Percentiles rank a stretch among this genome's conserved stretches.
Evolutionary conservation across 2,888 invertebrate genomes (phyloP).

Genomic region (Lymantria monacha): DNA sequence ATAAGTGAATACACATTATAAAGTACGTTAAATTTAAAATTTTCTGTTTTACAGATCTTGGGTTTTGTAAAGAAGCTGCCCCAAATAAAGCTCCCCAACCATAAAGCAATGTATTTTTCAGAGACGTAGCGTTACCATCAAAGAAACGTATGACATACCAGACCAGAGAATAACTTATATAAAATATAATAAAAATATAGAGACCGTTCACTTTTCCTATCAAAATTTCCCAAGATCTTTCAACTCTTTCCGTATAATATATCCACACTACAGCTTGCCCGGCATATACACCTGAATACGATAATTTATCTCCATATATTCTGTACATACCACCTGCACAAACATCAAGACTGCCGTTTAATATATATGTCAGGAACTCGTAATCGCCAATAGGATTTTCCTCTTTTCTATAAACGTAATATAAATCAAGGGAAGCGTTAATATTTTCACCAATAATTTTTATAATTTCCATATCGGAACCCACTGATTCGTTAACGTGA

Average conservation of each 20-base stretch:
- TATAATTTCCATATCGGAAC: conserved; percentile 56
- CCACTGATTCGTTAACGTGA: conserved; percentile 36
- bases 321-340: conserved; percentile 63
- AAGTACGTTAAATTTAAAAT: conserved; percentile 54
- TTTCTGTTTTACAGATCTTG: conserved; percentile 55
- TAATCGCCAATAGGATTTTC: conserved; percentile 36
- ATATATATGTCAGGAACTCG: conserved; percentile 44
- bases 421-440: conserved; percentile 49
- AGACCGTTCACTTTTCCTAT: conserved; percentile 45
- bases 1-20: conserved; percentile 52
- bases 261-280: conserved; percentile 55
- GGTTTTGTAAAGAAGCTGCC: conserved; percentile 43
- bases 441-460: conserved; percentile 56
- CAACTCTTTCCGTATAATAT: conserved; percentile 48
- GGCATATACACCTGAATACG: conserved; percentile 61
- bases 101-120: conserved; percentile 44
- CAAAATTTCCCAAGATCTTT: conserved; percentile 54
- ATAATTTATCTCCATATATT: conserved; percentile 52
- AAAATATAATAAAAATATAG: conserved; percentile 58
- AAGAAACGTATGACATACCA: conserved; percentile 48
- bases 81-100: conserved; percentile 61
- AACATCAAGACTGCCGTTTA: conserved; percentile 56
- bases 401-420: conserved; percentile 43
- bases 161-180: conserved; percentile 44
- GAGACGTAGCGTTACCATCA: conserved; percentile 40